phyloP scores from a whole-genome alignment of 2,888 invertebrate species.

The Cremastinae sp. region DNA sequence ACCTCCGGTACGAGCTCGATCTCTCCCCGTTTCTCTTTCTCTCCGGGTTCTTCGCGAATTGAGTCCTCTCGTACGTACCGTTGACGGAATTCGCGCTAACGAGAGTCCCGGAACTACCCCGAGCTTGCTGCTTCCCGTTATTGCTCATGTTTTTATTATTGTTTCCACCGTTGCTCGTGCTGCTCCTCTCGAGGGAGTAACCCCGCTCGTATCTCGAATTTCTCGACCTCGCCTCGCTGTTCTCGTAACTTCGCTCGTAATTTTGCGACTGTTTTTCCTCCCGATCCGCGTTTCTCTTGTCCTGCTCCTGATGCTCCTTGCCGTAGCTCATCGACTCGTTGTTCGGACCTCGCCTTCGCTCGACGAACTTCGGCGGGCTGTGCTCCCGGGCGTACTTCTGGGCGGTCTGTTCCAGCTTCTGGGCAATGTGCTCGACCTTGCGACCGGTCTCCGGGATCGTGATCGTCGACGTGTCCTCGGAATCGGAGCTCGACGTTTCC shows the following conservation, averaged over 20 bases:
- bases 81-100: constrained; percentile 16
- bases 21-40: constrained; percentile 70
- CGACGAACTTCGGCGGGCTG: constrained; percentile 77
- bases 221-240: constrained; percentile 60
- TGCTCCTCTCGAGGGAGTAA: constrained; percentile 41
- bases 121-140: constrained; percentile 39
- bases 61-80: constrained; percentile 69
- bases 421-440: constrained; percentile 79
- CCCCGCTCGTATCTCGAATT: constrained; percentile 55
- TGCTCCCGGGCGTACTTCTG: constrained; percentile 79
- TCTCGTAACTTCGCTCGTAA: constrained; percentile 67
- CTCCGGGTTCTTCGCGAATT: constrained; percentile 73
- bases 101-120: constrained; percentile 66
- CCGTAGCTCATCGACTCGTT: constrained; percentile 43
- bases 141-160: constrained; percentile 53
- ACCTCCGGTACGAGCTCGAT: constrained; percentile 68
- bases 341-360: constrained; percentile 67
- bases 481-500: constrained; percentile 71
- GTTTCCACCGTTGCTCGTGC: constrained; percentile 6
- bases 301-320: constrained; percentile 31
- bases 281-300: constrained; percentile 67
- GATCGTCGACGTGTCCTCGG: constrained; percentile 77
- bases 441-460: constrained; percentile 77
- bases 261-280: constrained; percentile 61
- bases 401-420: constrained; percentile 79